These are phyloP conservation scores for Tylochromis polylepis DNA, from an alignment of 2,113 vertebrate genomes.

Conservation along the genomic window DNA sequence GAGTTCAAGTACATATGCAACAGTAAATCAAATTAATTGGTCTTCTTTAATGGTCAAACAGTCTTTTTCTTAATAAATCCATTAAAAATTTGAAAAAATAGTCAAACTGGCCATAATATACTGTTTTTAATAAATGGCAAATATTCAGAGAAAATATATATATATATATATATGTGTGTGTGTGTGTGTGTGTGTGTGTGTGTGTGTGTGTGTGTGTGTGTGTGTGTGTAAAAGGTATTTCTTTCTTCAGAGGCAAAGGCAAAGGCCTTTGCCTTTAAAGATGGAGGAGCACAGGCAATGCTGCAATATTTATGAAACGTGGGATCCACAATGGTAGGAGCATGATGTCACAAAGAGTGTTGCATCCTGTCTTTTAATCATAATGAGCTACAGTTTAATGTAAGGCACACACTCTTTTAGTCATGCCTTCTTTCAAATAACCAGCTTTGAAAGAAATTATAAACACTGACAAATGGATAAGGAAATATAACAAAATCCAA, in stretches of 20 bases:
- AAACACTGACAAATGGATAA: neutral
- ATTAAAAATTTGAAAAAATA: neutral
- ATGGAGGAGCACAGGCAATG: neutral
- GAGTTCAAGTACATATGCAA: neutral
- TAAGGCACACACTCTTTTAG: neutral
- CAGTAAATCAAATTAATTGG: neutral
- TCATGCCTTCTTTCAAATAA: neutral
- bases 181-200: too few species aligned
- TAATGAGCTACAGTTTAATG: neutral
- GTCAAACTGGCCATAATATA: neutral
- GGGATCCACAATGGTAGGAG: neutral
- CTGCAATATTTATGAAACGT: neutral
- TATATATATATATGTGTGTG: too few species aligned
- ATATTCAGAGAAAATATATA: neutral
- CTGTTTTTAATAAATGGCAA: neutral
- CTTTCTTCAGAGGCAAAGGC: neutral
- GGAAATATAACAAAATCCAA: neutral
- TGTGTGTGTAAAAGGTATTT: neutral
- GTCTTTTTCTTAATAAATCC: neutral
- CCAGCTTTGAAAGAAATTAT: neutral
- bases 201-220: too few species aligned
- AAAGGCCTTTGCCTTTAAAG: neutral
- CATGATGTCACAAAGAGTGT: neutral
- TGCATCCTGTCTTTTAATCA: neutral
- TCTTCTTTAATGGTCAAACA: neutral